Conservation (phyloP, 2,797 vertebrate species). For the Neosalanx taihuensis region DNA sequence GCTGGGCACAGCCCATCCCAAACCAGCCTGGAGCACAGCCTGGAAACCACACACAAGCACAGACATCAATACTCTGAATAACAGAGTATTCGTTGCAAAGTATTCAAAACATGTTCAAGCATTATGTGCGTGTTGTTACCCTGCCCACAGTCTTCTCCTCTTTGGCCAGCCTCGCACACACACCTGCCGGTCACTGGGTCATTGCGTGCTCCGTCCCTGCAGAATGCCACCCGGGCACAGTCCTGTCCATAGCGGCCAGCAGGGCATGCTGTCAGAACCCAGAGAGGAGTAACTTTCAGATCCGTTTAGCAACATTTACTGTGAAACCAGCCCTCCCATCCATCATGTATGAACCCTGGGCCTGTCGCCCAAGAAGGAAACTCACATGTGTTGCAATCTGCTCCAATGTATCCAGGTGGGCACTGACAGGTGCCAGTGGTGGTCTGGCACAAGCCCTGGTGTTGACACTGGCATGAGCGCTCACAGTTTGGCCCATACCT, state of each 20-base stretch:
- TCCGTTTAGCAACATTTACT: neutral
- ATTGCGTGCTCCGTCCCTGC: conserved; percentile 60
- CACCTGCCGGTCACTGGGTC: conserved; percentile 71
- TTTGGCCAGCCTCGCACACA: conserved; percentile 66
- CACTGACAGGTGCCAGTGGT: conserved; percentile 70
- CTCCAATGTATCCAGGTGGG: conserved; percentile 67
- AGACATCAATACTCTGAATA: conserved; percentile 2
- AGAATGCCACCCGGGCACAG: conserved; percentile 66
- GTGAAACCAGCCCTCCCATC: neutral
- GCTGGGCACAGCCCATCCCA: conserved; percentile 65
- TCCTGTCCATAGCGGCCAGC: conserved; percentile 62
- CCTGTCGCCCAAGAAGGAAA: neutral
- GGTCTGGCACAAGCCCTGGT: conserved; percentile 61
- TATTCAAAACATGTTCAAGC: neutral
- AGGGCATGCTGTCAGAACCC: conserved; percentile 67
- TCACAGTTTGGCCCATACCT: conserved; percentile 67
- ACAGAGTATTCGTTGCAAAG: neutral
- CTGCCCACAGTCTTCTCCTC: conserved; percentile 64
- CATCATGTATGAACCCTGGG: no score
- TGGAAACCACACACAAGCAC: conserved; percentile 39
- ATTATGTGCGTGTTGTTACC: conserved; percentile 49
- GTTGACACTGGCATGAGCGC: conserved; percentile 63
- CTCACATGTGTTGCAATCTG: conserved; percentile 75
- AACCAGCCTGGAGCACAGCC: conserved; percentile 67
- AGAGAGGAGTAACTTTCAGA: conserved; percentile 1